Percentiles rank a stretch among this genome's conserved stretches.
Conservation (phyloP, 2,113 vertebrate species). For the Otolemur garnettii region DNA sequence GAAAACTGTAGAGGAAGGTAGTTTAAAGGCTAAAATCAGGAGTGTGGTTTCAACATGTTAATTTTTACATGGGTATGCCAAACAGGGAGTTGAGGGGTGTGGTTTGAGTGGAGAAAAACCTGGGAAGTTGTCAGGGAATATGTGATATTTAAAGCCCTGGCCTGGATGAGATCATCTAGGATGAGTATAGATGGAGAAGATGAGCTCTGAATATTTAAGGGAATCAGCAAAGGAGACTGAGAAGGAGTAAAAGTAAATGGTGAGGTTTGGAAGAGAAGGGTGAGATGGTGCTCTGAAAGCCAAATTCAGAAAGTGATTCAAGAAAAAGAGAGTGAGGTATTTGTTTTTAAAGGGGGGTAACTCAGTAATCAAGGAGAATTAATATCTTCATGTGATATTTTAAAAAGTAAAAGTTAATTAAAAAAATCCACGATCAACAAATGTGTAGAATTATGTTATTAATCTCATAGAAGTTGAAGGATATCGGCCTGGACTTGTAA, state of each 20-base stretch:
- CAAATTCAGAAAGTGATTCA: neutral
- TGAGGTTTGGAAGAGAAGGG: neutral
- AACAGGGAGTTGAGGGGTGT: neutral
- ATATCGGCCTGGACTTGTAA: neutral
- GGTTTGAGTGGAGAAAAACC: neutral
- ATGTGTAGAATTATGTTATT: neutral
- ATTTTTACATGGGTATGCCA: neutral
- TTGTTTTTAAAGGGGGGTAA: neutral
- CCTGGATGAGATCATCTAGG: neutral
- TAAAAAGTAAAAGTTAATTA: neutral
- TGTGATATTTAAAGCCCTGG: neutral
- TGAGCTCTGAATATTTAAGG: neutral
- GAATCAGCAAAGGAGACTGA: neutral
- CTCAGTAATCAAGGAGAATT: neutral
- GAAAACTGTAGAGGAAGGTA: neutral
- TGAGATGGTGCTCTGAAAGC: neutral
- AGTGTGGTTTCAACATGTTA: neutral
- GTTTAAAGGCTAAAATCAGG: constrained; percentile 4
- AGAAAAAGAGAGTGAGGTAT: neutral
- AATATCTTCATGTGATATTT: neutral
- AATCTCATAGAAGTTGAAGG: neutral
- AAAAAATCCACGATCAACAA: neutral
- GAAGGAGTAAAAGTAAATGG: neutral
- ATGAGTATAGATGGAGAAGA: neutral
- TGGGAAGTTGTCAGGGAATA: neutral